Evolutionary conservation across 2,888 invertebrate species (phyloP), one percentile per base, ranked within the genome.

Genomic region (Nomada ferruginata): DNA sequence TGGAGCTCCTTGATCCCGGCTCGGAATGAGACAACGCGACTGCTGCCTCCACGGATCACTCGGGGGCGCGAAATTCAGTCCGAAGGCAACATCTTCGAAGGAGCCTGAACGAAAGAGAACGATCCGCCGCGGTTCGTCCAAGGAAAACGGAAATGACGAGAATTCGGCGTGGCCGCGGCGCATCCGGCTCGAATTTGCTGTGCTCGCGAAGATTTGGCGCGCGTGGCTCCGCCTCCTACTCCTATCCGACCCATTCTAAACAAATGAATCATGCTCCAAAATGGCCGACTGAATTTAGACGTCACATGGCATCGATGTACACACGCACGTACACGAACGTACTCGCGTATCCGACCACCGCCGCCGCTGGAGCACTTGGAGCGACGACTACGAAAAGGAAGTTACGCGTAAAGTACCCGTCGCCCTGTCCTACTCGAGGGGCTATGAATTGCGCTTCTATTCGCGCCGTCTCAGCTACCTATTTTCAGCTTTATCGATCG

Each of bases 251-350:
- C 92, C 92, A 91, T 93, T 93, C 93, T 93, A 93, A 93, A 93
- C 93, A 93, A 93, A 93, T 93, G 93, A 93, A 93, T 93, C 93
- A 93, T 93, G 90, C 92, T 92, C 92, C 92, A 93, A 93, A 93
- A 93, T 93, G 93, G 93, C 93, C 92, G 93, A 89, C 92, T 90
- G 92, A 93, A 93, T 93, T 93, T 93, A 93, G 93, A 93, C 92
- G 93, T 93, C 93, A 93, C 93, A 92, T 93, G 92, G 92, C 89
- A 86, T 87, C 89, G 91, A 87, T 89, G 88, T 86, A 87, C 85
- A 88, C 85, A 29, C 68, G 66, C 64, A 60, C 55, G 60, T 57
- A 18, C 65, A n/a, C 26, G 2, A 59, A 0, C n/a, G n/a, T 36
- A 5, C 36, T 18, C 29, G 55, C 13, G 76, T 76, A 52, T 42